Evolutionary conservation across 2,113 vertebrate genomes (phyloP), one percentile per base, ranked within the genome.

Genomic region (Tragelaphus strepsiceros): DNA sequence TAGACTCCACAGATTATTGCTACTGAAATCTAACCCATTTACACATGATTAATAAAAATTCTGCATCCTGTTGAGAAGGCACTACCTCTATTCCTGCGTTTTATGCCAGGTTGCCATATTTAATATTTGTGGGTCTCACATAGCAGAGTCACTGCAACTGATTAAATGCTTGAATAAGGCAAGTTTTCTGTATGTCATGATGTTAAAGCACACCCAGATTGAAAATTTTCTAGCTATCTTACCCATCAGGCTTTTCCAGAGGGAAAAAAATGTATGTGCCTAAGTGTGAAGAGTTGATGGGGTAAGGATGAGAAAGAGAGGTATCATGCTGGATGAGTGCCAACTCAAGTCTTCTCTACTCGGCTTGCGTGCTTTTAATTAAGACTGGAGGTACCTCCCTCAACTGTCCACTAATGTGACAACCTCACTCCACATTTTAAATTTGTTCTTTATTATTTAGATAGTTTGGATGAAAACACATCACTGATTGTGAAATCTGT

Each of bases 231-330:
- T 43, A n/a, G 2, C 2, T 58, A 49, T 30, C 28, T 77, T 21
- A 80, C 3, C 17, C 24, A 17, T 22, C 35, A 82, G 2, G 59
- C 1, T 24, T 85, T 22, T 58, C 39, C 8, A 64, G 32, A 77
- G 4, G 53, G 21, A 22, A 82, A 62, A 61, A n/a, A 56, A n/a
- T 8, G 8, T 30, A 22, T 54, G 61, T 74, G 24, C 14, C 14
- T 51, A 11, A 43, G 26, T 17, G 7, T 91, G 43, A 35, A 15
- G 49, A 59, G 54, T 54, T n/a, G 16, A 2, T 4, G 5, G 13
- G 1, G 17, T n/a, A 12, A 16, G 2, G 49, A n/a, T 54, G 24
- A 15, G 2, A 62, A 3, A 49, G 2, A n/a, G 10, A 24, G 19
- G 59, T 16, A 30, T 62, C 24, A 54, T 5, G 2, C 2, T 88